phyloP scores from a whole-genome alignment of 2,888 invertebrate species.

The Ochropacha duplaris region DNA sequence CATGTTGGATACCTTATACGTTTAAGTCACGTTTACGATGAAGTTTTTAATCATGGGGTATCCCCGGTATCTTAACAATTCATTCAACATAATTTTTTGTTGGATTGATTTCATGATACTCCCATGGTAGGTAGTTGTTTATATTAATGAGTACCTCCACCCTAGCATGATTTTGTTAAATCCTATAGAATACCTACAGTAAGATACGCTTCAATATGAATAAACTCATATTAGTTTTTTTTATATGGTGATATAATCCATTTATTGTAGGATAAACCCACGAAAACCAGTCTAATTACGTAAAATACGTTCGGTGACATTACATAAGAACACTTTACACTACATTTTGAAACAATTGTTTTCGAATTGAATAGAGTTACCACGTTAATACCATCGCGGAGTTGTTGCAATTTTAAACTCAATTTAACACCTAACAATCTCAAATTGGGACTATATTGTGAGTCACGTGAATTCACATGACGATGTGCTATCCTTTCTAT shows the following conservation, averaged over 20 bases:
- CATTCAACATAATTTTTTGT: too few species aligned
- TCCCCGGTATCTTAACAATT: too few species aligned
- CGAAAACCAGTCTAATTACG: neutral
- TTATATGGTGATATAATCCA: neutral
- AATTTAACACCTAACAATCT: neutral
- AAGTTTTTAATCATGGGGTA: too few species aligned
- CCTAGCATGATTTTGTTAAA: too few species aligned
- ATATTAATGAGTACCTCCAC: too few species aligned
- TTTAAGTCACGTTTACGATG: too few species aligned
- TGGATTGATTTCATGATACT: too few species aligned
- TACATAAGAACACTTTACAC: constrained; percentile 23
- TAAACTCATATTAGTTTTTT: too few species aligned
- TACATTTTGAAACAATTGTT: constrained; percentile 35
- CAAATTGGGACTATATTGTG: neutral
- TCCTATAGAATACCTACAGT: too few species aligned
- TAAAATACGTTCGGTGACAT: constrained; percentile 3
- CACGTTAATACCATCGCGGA: constrained; percentile 21
- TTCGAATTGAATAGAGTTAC: constrained; percentile 35
- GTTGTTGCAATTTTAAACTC: neutral
- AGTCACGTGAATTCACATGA: neutral
- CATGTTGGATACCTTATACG: too few species aligned
- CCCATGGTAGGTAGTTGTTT: too few species aligned
- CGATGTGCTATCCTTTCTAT: neutral
- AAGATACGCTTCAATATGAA: too few species aligned
- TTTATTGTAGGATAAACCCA: neutral